Base-by-base conservation (phyloP, 1,140 invertebrate genomes). In the Drosophila persimilis region DNA sequence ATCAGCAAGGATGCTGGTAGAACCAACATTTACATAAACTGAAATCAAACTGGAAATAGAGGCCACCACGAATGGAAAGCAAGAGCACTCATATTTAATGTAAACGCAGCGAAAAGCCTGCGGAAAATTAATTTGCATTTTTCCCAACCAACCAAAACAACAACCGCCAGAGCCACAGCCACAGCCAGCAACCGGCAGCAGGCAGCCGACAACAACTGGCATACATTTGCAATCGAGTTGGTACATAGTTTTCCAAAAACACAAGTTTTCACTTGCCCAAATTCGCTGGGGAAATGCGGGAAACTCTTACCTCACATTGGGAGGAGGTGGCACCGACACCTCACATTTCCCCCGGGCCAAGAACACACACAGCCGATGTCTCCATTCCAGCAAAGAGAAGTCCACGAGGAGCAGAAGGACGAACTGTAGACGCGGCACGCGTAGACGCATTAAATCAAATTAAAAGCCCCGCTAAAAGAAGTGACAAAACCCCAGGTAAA, bases 391-490 rank as follows among this genome's bases (percentile, higher is more conserved):
- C n/a, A 13, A 56, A 53, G 72, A 17, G 7, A 58, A 54, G 45
- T 43, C 13, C 29, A 31, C 31, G 24, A 3, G 39, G 35, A 20
- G 41, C 17, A 24, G 31, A 47, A 0, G 29, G 64, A 47, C 52
- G 47, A 75, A 57, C 46, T 51, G 43, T 58, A 57, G 61, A 73
- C 29, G 60, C 65, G 74, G 70, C 77, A 79, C 84, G 83, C 79
- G 64, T 83, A 83, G 79, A 89, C 84, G 77, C 83, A 89, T 88
- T 88, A 88, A 88, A 88, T 88, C 83, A 88, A 88, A 88, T 88
- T 88, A 88, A 88, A 88, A 88, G 83, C 73, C 63, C 57, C 64
- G 75, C 83, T 76, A 89, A 88, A 77, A 83, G 69, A 83, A 83
- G 83, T 83, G 84, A 79, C 78, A 88, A 89, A 88, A 88, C 84